These are phyloP conservation scores for Trachelus tabidus DNA, from an alignment of 2,888 invertebrate genomes.

Conservation along the genomic window DNA sequence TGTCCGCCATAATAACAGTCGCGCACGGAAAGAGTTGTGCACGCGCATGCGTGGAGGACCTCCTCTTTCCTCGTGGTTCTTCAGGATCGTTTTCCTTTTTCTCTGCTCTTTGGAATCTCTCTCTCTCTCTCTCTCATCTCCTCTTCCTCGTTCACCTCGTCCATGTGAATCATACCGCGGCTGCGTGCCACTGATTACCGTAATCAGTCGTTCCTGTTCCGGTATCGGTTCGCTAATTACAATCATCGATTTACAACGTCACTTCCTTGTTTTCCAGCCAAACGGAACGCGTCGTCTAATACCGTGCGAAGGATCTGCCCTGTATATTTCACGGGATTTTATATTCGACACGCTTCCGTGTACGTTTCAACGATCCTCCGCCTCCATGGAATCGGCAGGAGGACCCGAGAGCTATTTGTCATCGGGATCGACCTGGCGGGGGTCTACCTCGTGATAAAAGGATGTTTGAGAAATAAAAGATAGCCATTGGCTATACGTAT, in stretches of 20 bases:
- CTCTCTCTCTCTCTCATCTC: slow-evolving; percentile 26
- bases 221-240: slow-evolving; percentile 52
- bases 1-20: slow-evolving; percentile 64
- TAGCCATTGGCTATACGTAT: not conserved
- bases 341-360: not conserved
- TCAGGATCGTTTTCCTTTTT: slow-evolving; percentile 38
- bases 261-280: slow-evolving; percentile 56
- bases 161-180: slow-evolving; percentile 53
- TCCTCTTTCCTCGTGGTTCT: slow-evolving; percentile 41
- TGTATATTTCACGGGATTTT: not conserved
- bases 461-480: slow-evolving; percentile 36
- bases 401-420: not conserved
- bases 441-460: slow-evolving; percentile 23
- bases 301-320: not conserved
- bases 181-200: slow-evolving; percentile 60
- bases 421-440: slow-evolving; percentile 29
- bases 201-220: slow-evolving; percentile 57
- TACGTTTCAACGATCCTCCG: not conserved
- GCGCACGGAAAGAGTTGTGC: slow-evolving; percentile 63
- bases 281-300: not conserved
- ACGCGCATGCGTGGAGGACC: slow-evolving; percentile 52
- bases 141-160: not conserved
- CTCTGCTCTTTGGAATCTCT: slow-evolving; percentile 21
- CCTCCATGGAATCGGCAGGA: not conserved
- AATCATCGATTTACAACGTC: slow-evolving; percentile 64